Percentiles rank a stretch among this genome's conserved stretches.
These are phyloP conservation scores for Zophobas morio DNA, from an alignment of 1,140 invertebrate species.

Conservation along the genomic window DNA sequence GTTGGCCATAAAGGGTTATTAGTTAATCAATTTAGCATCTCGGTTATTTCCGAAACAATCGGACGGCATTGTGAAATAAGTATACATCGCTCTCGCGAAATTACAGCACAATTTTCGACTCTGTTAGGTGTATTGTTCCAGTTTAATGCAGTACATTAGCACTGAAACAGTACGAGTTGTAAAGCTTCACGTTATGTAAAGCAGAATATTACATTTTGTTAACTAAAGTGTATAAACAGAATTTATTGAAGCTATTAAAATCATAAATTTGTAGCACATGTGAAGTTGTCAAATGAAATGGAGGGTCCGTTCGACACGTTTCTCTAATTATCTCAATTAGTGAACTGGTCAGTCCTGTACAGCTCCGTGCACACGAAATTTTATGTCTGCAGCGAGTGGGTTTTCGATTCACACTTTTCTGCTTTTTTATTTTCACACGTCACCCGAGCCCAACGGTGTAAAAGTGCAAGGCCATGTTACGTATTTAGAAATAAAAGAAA, in stretches of 20 bases:
- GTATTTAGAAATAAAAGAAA: conserved; percentile 24
- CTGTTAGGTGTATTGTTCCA: conserved; percentile 7
- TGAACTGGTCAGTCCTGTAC: conserved; percentile 60
- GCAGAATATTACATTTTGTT: conserved; percentile 64
- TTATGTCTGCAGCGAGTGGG: conserved; percentile 23
- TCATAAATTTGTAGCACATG: conserved; percentile 67
- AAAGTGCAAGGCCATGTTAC: conserved; percentile 6
- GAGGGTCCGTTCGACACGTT: conserved; percentile 65
- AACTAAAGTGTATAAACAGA: conserved; percentile 65
- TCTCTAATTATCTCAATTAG: conserved; percentile 67
- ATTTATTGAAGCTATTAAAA: conserved; percentile 67
- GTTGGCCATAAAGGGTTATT: too few species aligned
- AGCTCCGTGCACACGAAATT: conserved; percentile 7
- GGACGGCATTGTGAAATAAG: too few species aligned
- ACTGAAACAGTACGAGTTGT: conserved; percentile 53
- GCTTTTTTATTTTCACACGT: background rate
- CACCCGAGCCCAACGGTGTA: background rate
- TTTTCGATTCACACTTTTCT: background rate
- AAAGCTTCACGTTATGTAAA: conserved; percentile 50
- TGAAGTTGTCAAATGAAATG: conserved; percentile 65
- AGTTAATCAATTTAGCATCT: too few species aligned
- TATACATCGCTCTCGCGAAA: background rate
- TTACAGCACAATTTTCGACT: background rate
- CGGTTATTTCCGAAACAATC: too few species aligned
- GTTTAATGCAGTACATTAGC: conserved; percentile 41